Evolutionary conservation across 1,140 invertebrate genomes (phyloP).

Genomic region (Drosophila guanche): DNA sequence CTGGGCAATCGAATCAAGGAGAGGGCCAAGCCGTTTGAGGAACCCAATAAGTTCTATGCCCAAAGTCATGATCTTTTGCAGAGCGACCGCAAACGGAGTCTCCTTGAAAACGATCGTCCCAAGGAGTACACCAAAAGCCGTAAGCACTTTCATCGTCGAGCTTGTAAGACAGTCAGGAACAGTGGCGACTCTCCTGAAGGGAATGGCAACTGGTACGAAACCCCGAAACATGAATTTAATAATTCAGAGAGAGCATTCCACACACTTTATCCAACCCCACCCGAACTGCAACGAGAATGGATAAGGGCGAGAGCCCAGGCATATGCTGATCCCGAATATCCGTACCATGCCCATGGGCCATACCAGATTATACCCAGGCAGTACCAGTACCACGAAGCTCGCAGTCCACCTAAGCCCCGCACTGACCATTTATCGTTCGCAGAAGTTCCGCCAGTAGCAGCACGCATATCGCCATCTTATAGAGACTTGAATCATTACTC

Average conservation of each 20-base stretch:
- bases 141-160: background rate
- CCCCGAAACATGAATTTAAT: too few species aligned
- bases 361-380: too few species aligned
- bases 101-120: background rate
- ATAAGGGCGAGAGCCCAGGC: background rate
- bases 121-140: background rate
- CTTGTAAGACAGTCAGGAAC: background rate
- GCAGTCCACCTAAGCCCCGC: too few species aligned
- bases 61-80: conserved; percentile 2
- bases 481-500: background rate
- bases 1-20: conserved; percentile 1
- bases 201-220: background rate
- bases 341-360: background rate
- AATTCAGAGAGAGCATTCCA: background rate
- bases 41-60: conserved; percentile 50
- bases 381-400: too few species aligned
- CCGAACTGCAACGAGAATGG: too few species aligned
- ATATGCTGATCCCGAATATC: background rate
- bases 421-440: too few species aligned
- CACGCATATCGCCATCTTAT: background rate
- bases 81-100: too few species aligned
- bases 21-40: conserved; percentile 14
- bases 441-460: too few species aligned
- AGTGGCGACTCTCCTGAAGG: background rate
- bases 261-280: too few species aligned